Conservation (phyloP, 1,140 invertebrate species). For the Bombus turneri region DNA sequence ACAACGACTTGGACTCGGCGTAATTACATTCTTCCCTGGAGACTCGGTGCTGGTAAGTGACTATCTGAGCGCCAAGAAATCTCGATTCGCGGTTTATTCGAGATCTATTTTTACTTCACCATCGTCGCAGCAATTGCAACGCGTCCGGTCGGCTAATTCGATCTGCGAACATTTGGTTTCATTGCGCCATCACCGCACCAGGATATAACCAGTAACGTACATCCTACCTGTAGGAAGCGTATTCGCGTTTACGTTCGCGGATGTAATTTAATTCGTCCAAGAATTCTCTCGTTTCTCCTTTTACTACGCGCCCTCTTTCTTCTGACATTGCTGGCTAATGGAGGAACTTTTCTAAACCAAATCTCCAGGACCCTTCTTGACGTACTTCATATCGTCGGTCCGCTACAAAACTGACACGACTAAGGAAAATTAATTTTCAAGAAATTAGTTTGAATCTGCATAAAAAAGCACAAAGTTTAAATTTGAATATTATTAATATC, state of each 20-base stretch:
- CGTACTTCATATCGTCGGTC: neutral
- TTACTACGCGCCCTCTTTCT: too few species aligned
- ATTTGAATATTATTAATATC: too few species aligned
- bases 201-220: neutral
- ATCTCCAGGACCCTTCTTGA: neutral
- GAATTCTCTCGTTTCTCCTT: neutral
- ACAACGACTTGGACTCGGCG: constrained; percentile 10
- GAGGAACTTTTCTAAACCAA: neutral
- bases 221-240: neutral
- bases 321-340: neutral
- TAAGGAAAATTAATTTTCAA: neutral
- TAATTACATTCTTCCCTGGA: constrained; percentile 24
- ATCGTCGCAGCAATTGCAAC: neutral
- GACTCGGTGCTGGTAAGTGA: neutral
- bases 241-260: neutral
- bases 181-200: neutral
- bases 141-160: neutral
- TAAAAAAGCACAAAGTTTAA: too few species aligned
- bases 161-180: neutral
- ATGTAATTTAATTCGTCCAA: neutral
- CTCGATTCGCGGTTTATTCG: neutral
- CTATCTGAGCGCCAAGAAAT: neutral
- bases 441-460: neutral
- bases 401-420: too few species aligned
- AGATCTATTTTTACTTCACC: neutral